These are phyloP conservation scores for Muscidifurax raptorellus DNA, from an alignment of 1,140 invertebrate genomes.

Conservation along the genomic window DNA sequence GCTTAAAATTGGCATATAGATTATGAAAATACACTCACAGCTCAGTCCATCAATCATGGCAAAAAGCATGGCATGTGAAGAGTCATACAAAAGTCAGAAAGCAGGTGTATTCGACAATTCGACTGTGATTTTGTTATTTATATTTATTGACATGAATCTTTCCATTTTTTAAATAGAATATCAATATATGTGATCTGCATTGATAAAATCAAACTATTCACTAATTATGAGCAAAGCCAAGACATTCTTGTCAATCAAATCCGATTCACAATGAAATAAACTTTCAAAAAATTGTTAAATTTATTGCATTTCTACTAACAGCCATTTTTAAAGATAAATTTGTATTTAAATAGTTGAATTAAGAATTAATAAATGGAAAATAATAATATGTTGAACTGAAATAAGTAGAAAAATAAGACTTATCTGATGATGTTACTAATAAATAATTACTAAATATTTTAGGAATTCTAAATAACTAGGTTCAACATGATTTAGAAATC, in stretches of 20 bases:
- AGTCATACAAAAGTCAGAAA: constrained; percentile 33
- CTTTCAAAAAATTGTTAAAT: neutral
- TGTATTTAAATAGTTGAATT: constrained; percentile 20
- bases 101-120: constrained; percentile 34
- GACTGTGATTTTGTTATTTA: constrained; percentile 52
- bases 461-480: constrained; percentile 1
- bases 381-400: neutral
- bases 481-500: constrained; percentile 20
- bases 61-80: constrained; percentile 10
- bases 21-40: constrained; percentile 8
- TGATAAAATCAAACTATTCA: constrained; percentile 15
- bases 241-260: constrained; percentile 22
- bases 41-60: neutral
- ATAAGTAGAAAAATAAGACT: neutral
- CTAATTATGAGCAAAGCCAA: neutral
- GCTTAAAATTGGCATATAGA: constrained; percentile 55
- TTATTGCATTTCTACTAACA: neutral
- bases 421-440: neutral
- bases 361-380: constrained; percentile 9
- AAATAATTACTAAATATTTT: neutral
- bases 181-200: neutral
- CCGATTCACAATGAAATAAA: neutral
- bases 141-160: constrained; percentile 52
- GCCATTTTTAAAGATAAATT: neutral
- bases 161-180: constrained; percentile 21